These are phyloP conservation scores for Hololepta plana DNA, from an alignment of 2,888 invertebrate genomes.

Conservation along the genomic window DNA sequence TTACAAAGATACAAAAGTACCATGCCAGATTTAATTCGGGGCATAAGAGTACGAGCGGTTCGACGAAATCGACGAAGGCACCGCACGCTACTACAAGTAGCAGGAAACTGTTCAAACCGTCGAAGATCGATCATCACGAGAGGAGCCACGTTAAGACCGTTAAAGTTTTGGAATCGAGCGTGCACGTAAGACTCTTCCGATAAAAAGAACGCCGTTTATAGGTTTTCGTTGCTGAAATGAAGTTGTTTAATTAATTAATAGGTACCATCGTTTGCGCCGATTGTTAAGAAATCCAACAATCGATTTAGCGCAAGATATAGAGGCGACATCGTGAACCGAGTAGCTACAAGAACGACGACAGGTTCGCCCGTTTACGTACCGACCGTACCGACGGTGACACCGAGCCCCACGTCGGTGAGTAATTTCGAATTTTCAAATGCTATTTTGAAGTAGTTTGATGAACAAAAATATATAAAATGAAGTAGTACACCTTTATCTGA, in stretches of 20 bases:
- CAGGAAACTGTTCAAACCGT: conserved; percentile 1
- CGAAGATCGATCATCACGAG: conserved; percentile 2
- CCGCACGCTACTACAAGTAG: conserved; percentile 3
- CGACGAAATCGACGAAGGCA: conserved; percentile 2
- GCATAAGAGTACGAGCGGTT: background rate
- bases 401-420: conserved; percentile 16
- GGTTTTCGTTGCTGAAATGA: too few relatives aligned
- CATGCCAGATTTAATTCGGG: conserved; percentile 16
- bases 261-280: too few relatives aligned
- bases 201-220: too few relatives aligned
- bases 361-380: conserved; percentile 41
- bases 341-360: conserved; percentile 27
- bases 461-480: too few relatives aligned
- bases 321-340: conserved; percentile 18
- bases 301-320: conserved; percentile 43
- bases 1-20: conserved; percentile 18
- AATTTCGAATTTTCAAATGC: conserved; percentile 1
- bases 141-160: conserved; percentile 1
- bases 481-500: too few relatives aligned
- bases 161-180: conserved; percentile 2
- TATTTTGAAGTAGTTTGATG: conserved; percentile 33
- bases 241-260: too few relatives aligned
- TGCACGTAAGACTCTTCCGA: too few relatives aligned
- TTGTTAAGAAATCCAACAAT: conserved; percentile 28
- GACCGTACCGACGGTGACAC: conserved; percentile 40